Evolutionary conservation across 1,140 invertebrate genomes (phyloP).

Genomic region (Myzus persicae): DNA sequence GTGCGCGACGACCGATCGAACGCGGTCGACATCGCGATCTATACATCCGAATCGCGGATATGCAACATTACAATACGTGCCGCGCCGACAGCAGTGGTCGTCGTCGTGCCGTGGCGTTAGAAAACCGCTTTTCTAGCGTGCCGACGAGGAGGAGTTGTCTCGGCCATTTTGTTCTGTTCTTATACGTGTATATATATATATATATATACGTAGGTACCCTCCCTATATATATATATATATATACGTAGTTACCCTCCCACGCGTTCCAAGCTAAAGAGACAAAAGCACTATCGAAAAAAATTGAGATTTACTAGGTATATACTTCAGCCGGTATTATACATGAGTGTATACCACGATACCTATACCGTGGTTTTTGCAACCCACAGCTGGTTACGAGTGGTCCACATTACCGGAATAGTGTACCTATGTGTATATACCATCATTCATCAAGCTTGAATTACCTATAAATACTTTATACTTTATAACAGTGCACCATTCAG

Average conservation of each 20-base stretch:
- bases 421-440: no score
- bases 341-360: background rate
- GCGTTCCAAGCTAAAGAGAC: background rate
- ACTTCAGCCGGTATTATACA: no score
- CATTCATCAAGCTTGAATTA: no score
- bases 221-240: no score
- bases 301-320: background rate
- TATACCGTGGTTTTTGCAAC: background rate
- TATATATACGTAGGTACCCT: no score
- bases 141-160: constrained; percentile 11
- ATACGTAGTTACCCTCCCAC: background rate
- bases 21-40: background rate
- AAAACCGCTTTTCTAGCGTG: constrained; percentile 13
- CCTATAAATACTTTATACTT: no score
- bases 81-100: background rate
- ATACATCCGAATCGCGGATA: background rate
- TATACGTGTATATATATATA: background rate
- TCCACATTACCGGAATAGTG: no score
- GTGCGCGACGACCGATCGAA: constrained; percentile 25
- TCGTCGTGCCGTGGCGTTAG: background rate
- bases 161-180: constrained; percentile 28
- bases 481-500: no score
- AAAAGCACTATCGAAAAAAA: background rate
- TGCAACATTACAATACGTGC: background rate
- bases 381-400: no score